Percentiles rank a stretch among this genome's conserved stretches.
phyloP scores from a whole-genome alignment of 2,797 vertebrate species.

The Danio kyathit region DNA sequence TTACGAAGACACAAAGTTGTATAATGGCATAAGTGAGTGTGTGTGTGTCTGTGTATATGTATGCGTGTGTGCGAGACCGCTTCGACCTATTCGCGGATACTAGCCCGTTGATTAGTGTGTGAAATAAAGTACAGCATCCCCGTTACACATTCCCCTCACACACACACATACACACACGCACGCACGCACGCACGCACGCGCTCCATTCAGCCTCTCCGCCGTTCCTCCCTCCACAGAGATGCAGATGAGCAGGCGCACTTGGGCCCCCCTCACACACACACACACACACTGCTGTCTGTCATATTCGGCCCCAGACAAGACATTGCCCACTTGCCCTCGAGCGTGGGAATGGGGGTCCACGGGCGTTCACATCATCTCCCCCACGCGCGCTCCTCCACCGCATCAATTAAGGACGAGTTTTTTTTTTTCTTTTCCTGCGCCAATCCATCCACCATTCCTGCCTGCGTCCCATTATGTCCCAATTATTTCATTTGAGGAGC shows the following conservation, averaged over 20 bases:
- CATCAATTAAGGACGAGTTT: conserved; percentile 83
- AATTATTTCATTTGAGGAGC: conserved; percentile 86
- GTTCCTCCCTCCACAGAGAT: conserved; percentile 81
- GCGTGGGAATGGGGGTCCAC: conserved; percentile 86
- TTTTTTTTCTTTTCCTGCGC: conserved; percentile 62
- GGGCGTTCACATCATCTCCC: conserved; percentile 84
- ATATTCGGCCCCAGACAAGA: conserved; percentile 72
- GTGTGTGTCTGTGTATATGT: background rate
- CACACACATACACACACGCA: conserved; percentile 37
- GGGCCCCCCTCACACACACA: conserved; percentile 73
- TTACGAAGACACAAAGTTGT: too few species aligned
- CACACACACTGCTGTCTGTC: conserved; percentile 77
- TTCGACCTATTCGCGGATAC: background rate
- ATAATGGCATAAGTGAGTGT: too few species aligned
- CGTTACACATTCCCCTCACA: conserved; percentile 59
- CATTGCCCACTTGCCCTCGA: conserved; percentile 82
- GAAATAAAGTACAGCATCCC: conserved; percentile 37
- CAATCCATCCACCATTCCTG: conserved; percentile 66
- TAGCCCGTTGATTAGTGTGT: conserved; percentile 14
- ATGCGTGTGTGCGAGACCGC: background rate
- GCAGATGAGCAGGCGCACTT: conserved; percentile 82
- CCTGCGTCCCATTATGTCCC: conserved; percentile 70
- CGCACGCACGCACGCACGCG: too few species aligned
- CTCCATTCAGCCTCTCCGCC: conserved; percentile 72
- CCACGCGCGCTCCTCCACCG: conserved; percentile 81